Conservation (phyloP, 2,888 invertebrate species). For the Drosophila quasianomalipes region DNA sequence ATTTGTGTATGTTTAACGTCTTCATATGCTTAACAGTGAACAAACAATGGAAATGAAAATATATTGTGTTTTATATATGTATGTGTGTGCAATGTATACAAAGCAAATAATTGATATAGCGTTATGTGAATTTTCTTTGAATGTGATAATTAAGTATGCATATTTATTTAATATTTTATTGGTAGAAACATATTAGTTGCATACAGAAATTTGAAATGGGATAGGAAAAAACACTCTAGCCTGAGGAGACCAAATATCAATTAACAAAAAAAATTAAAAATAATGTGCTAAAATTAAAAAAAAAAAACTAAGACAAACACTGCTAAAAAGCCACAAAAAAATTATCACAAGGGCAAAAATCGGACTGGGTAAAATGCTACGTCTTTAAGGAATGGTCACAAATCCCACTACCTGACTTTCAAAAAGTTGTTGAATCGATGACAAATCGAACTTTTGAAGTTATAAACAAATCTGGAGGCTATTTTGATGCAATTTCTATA, state of each 20-base stretch:
- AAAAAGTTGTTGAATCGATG: not conserved
- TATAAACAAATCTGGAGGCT: not conserved
- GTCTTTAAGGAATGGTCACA: not conserved
- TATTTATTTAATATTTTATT: not conserved
- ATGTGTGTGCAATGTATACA: not conserved
- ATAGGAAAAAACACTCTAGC: not conserved
- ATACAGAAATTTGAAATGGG: not conserved
- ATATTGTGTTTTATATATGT: not conserved
- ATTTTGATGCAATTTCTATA: not conserved
- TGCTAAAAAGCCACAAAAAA: not conserved
- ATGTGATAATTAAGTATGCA: not conserved
- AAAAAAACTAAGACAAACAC: not conserved
- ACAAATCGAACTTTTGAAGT: not conserved
- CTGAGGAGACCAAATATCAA: not conserved
- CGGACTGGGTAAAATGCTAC: not conserved
- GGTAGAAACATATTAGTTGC: not conserved
- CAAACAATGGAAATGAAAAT: not conserved
- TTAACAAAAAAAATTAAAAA: not conserved
- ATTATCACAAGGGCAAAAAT: not conserved
- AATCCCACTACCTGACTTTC: not conserved
- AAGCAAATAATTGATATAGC: not conserved
- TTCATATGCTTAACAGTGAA: not conserved
- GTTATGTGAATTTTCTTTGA: too few species aligned
- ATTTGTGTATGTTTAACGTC: not conserved
- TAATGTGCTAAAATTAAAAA: not conserved